Evolutionary conservation across 1,140 invertebrate genomes (phyloP).

Genomic region (Neelides sp.): DNA sequence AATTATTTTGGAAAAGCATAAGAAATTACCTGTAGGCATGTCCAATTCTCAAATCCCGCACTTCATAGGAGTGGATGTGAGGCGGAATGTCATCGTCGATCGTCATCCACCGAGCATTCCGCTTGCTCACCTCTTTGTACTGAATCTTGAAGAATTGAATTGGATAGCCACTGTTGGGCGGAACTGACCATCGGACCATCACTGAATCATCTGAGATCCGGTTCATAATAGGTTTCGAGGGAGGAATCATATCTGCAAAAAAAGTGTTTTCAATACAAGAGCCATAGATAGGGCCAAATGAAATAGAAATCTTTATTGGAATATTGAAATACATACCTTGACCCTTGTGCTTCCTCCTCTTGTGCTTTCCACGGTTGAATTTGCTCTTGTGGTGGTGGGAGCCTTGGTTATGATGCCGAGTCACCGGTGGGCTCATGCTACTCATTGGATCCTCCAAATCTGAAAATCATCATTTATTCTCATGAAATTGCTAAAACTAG

Average conservation of each 20-base stretch:
- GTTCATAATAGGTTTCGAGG: slow-evolving; percentile 68
- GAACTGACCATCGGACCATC: slow-evolving; percentile 78
- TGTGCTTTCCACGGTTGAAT: slow-evolving; percentile 26
- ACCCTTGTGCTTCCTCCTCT: slow-evolving; percentile 28
- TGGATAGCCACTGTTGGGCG: slow-evolving; percentile 57
- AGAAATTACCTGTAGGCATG: slow-evolving; percentile 46
- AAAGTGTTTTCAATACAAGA: slow-evolving; percentile 16
- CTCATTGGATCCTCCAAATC: slow-evolving; percentile 21
- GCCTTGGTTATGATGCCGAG: slow-evolving; percentile 17
- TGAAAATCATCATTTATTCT: no score
- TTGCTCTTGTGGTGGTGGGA: slow-evolving; percentile 29
- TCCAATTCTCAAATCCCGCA: slow-evolving; percentile 58
- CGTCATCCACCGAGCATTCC: slow-evolving; percentile 57
- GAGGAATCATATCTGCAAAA: slow-evolving; percentile 63
- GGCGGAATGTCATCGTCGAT: slow-evolving; percentile 64
- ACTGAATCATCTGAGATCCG: slow-evolving; percentile 65
- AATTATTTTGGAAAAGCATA: neutral
- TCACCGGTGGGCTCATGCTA: slow-evolving; percentile 20
- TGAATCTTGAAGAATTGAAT: slow-evolving; percentile 87
- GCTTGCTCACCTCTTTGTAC: slow-evolving; percentile 53
- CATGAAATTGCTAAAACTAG: no score
- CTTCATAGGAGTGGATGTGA: slow-evolving; percentile 59
- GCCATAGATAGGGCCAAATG: neutral
- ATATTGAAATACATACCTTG: slow-evolving; percentile 21
- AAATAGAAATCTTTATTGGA: neutral